Evolutionary conservation across 2,888 invertebrate species (phyloP), one percentile per base, ranked within the genome.

Genomic region (Leptura quadrifasciata): DNA sequence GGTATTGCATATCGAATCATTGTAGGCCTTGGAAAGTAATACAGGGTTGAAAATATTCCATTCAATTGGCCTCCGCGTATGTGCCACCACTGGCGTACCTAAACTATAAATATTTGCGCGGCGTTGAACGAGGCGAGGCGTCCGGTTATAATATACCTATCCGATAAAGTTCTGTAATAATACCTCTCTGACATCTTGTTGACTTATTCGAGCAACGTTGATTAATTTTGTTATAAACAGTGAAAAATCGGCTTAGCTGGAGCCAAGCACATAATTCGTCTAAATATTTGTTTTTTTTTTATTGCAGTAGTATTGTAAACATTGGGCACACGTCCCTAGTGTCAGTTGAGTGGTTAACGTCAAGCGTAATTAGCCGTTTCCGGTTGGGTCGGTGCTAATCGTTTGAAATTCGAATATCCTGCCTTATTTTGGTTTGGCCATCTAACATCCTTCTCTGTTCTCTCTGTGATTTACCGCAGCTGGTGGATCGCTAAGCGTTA

Each of bases 311-410:
- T 76, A 74, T 31, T 69, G 69, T 69, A 61, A 63, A 77, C 69
- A 77, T 72, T 72, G 84, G 84, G 85, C 85, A 85, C 85, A 85
- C 85, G 84, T 86, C 85, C 86, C 84, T 84, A 83, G 84, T 84
- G 86, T 85, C 85, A 87, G 86, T 86, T 87, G 88, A 88, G 87
- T 88, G 87, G 86, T 85, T 87, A 86, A 85, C 87, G 88, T 88
- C 88, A 88, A 87, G 87, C 85, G 86, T 88, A 88, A 88, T 88
- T 88, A 88, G 87, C 85, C 83, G 85, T 88, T 88, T 88, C 88
- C 88, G 88, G 87, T 86, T 83, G 86, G 85, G 84, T 85, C 85
- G 86, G 84, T 86, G 85, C 85, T 88, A 87, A 88, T 86, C 88
- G 87, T 88, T 88, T 88, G 88, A 88, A 88, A 88, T 88, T 87